Conservation (phyloP, 2,113 vertebrate genomes). For the Sphaerodactylus townsendi region DNA sequence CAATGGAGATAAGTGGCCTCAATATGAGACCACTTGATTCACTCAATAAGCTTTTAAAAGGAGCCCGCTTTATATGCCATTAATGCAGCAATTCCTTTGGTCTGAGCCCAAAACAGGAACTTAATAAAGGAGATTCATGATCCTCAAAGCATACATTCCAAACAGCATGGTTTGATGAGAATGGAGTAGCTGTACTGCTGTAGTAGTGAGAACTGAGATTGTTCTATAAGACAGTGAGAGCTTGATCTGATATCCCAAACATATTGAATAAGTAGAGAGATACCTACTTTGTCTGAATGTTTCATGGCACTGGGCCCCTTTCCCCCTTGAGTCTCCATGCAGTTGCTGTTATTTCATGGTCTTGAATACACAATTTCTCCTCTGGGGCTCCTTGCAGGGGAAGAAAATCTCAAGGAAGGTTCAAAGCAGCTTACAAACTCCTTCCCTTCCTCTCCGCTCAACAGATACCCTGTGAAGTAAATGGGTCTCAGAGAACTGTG, state of each 20-base stretch:
- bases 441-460: no score
- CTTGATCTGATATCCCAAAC: not conserved
- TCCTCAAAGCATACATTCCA: not conserved
- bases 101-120: conserved; percentile 72
- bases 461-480: no score
- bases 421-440: no score
- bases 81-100: conserved; percentile 86
- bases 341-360: no score
- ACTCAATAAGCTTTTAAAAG: no score
- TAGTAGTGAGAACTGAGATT: not conserved
- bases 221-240: not conserved
- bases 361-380: not conserved
- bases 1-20: rapidly evolving
- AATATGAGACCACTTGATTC: conserved; percentile 81
- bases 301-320: no score
- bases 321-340: no score
- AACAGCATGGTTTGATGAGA: not conserved
- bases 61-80: no score
- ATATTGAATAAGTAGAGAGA: not conserved
- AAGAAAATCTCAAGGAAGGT: no score
- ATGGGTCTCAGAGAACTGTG: no score
- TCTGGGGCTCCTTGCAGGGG: conserved; percentile 37
- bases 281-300: conserved; percentile 5
- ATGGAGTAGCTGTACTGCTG: not conserved
- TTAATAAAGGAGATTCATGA: not conserved